Evolutionary conservation across 2,113 vertebrate species (phyloP).

Genomic region (Picathartes gymnocephalus): DNA sequence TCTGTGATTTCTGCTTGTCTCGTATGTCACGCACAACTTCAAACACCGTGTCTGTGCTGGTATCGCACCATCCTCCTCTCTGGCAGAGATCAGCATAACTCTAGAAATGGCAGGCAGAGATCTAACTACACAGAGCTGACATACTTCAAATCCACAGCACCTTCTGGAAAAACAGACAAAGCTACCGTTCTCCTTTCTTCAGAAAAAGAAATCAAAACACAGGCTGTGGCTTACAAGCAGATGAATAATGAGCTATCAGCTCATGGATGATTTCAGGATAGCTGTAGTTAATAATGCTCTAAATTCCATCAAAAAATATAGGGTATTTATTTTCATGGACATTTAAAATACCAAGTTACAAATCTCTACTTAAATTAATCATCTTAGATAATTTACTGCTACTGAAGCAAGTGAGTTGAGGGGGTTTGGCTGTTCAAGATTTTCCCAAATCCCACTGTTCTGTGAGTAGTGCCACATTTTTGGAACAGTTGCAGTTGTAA

Average conservation of each 20-base stretch:
- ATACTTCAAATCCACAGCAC: not conserved
- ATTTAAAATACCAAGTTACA: not conserved
- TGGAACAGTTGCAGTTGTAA: not conserved
- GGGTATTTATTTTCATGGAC: not conserved
- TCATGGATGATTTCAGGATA: not conserved
- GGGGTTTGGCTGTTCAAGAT: not conserved
- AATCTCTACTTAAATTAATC: not conserved
- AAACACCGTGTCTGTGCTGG: not conserved
- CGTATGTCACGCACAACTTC: fast-evolving
- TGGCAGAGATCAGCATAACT: not conserved
- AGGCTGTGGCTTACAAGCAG: not conserved
- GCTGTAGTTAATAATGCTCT: not conserved
- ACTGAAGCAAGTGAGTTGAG: not conserved
- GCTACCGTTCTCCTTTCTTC: not conserved
- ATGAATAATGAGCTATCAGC: not conserved
- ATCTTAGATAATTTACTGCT: not conserved
- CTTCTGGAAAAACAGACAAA: not conserved
- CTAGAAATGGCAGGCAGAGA: not conserved
- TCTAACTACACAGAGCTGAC: not conserved
- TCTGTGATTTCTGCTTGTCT: not conserved
- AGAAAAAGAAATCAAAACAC: not conserved
- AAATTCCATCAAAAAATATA: not conserved
- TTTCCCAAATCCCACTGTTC: not conserved
- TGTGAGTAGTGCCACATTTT: not conserved
- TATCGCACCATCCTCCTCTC: not conserved